Evolutionary conservation across 1,140 invertebrate genomes (phyloP).

Genomic region (Eriocheir sinensis): DNA sequence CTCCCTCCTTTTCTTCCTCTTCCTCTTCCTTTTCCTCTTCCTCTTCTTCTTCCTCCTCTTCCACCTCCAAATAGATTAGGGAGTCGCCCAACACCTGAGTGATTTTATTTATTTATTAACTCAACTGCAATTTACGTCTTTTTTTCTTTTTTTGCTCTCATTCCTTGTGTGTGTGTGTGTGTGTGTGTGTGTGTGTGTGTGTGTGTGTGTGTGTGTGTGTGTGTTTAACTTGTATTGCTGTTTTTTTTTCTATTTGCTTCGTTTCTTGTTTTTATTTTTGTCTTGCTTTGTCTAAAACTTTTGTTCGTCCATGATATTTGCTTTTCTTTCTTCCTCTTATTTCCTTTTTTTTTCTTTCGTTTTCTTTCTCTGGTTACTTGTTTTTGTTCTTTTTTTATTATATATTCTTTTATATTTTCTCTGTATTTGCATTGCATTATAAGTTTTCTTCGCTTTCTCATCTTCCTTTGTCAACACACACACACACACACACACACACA

Average conservation of each 20-base stretch:
- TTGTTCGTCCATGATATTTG: neutral
- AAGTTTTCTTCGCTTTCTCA: neutral
- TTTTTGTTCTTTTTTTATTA: neutral
- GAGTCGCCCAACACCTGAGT: neutral
- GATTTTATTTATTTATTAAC: conserved; percentile 28
- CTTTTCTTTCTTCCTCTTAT: neutral
- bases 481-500: no score
- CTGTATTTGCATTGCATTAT: neutral
- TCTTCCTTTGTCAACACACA: no score
- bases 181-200: no score
- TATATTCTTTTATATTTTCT: neutral
- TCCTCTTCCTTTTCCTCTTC: neutral
- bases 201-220: no score
- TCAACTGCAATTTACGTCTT: no score
- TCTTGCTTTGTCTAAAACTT: neutral
- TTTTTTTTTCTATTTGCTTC: neutral
- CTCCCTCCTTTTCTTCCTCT: neutral
- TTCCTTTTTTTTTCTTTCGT: neutral
- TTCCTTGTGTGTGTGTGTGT: no score
- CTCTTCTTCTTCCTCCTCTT: neutral
- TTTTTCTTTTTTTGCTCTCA: no score
- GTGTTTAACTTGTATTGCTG: neutral
- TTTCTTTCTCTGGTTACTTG: no score
- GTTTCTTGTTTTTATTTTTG: neutral
- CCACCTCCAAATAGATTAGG: neutral